phyloP scores from a whole-genome alignment of 2,113 vertebrate genomes.

The Sterrhoptilus dennistouni region DNA sequence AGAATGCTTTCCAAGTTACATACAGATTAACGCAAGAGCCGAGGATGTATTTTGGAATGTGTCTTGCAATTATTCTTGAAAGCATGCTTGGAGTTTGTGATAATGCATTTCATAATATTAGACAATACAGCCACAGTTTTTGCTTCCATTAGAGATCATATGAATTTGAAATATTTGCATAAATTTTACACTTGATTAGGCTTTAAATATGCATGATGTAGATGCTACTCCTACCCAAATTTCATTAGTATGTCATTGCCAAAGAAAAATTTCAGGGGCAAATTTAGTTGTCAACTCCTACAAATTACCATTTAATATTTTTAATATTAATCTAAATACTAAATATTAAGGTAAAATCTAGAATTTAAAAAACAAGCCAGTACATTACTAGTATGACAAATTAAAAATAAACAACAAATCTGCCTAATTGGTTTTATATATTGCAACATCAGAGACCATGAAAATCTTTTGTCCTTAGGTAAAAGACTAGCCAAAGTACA shows the following conservation, averaged over 20 bases:
- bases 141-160: neutral
- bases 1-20: neutral
- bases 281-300: neutral
- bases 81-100: neutral
- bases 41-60: neutral
- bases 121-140: neutral
- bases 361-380: neutral
- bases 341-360: neutral
- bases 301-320: neutral
- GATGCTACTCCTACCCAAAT: slow-evolving; percentile 8
- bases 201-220: slow-evolving; percentile 48
- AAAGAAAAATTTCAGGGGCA: neutral
- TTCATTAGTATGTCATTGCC: neutral
- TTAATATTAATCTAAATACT: neutral
- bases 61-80: neutral
- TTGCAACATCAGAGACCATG: neutral
- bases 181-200: slow-evolving; percentile 36
- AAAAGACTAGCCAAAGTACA: neutral
- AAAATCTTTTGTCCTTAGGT: neutral
- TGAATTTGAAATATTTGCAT: slow-evolving; percentile 23
- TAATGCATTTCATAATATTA: neutral
- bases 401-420: neutral
- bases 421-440: neutral
- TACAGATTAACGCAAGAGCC: neutral
- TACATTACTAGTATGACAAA: neutral